Base-by-base conservation (phyloP, 2,888 invertebrate species). In the Macrosiphum euphorbiae region DNA sequence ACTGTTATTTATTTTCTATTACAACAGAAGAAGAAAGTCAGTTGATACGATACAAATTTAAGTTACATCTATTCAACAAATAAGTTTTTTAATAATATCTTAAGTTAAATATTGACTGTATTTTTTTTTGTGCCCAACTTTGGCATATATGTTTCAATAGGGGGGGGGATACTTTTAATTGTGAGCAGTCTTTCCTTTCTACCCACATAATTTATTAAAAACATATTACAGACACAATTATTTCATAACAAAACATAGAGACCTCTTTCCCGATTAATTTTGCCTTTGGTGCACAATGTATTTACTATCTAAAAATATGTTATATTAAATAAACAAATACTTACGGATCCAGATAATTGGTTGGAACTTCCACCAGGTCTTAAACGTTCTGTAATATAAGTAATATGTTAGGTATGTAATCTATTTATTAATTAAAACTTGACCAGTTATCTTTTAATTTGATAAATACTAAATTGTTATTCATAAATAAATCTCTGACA, bases 331-430 rank as follows among this genome's bases (percentile, higher is more conserved):
- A 67, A 41, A 35, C 13, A 26, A 67, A 92, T 88, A 93, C 93
- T 90, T 94, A 94, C 93, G 50, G 93, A 94, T 85, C 90, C 89
- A 52, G 96, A 95, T 94, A 96, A 96, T 41, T 96, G 96, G 89
- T 96, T 96, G 47, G 96, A 96, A 94, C 96, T 96, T 94, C 96
- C 96, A 58, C 97, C 96, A 78, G 97, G 96, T 95, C 97, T 96
- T 94, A 97, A 96, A 94, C 97, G 96, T 95, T 97, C 97, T 97
- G 96, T 92, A 96, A 96, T 95, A 95, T 95, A 95, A 26, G 26
- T 78, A 92, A 61, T 41, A 67, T 55, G 47, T 78, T 89, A 47
- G 47, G 47, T 47, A 26, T 28, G 90, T 26, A 58, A 26, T 16
- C 94, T 95, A 94, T 61, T 47, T 4, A 61, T 58, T 88, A n/a